A percentile compares a stretch with the other conserved stretches of the same genome.
These are phyloP conservation scores for Lamellibrachia luymesi DNA, from an alignment of 1,140 invertebrate species.

Conservation along the genomic window DNA sequence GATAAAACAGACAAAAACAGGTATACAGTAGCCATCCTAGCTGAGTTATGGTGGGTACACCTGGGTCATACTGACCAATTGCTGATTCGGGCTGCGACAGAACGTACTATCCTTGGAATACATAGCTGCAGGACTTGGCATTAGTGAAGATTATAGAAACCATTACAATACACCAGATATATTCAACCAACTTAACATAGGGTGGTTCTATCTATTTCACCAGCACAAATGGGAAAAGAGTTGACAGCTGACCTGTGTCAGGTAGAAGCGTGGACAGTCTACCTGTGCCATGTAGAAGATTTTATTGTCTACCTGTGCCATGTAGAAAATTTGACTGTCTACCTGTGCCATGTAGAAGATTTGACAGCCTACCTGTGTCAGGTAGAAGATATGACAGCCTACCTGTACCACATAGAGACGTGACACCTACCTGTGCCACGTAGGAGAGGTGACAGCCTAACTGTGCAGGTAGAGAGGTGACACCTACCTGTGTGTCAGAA, in stretches of 20 bases:
- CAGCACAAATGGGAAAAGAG: neutral
- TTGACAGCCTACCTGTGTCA: too few species aligned
- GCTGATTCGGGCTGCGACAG: neutral
- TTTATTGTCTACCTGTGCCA: too few species aligned
- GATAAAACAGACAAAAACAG: neutral
- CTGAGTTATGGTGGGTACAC: neutral
- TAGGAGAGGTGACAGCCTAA: neutral
- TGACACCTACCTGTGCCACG: too few species aligned
- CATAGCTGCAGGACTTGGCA: neutral
- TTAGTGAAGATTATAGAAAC: neutral
- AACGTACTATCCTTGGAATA: neutral
- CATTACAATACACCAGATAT: neutral
- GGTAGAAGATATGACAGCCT: too few species aligned
- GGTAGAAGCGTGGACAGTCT: too few species aligned
- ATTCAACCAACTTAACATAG: neutral
- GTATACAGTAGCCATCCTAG: neutral
- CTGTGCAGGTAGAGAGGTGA: neutral
- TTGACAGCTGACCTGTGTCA: too few species aligned
- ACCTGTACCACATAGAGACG: too few species aligned
- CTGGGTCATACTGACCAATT: neutral
- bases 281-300: too few species aligned
- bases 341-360: too few species aligned
- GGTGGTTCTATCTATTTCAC: neutral
- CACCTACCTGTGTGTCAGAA: constrained; percentile 30
- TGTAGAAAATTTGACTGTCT: too few species aligned